Conservation (phyloP, 2,797 vertebrate genomes). For the Darevskia nairensis region DNA sequence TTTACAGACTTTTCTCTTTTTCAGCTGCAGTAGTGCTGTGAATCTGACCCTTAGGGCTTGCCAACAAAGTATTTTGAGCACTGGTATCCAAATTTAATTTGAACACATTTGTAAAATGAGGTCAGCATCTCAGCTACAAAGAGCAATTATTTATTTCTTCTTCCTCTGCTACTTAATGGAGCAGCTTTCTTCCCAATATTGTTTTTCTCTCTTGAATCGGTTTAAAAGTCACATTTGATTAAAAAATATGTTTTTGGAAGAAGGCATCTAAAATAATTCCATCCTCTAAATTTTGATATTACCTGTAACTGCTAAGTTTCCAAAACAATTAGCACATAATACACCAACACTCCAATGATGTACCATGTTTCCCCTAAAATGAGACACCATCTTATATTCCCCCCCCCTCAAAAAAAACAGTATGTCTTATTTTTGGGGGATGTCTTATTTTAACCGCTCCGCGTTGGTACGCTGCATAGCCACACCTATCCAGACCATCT, state of each 20-base stretch:
- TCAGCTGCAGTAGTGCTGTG: background rate
- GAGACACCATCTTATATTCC: too few relatives aligned
- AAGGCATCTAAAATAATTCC: background rate
- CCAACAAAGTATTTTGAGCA: background rate
- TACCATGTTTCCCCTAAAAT: too few relatives aligned
- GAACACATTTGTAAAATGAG: background rate
- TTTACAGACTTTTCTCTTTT: background rate
- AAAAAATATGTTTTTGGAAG: background rate
- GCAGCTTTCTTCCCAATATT: background rate
- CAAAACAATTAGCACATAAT: background rate
- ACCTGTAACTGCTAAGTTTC: background rate
- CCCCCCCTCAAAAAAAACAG: too few relatives aligned
- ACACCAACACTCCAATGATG: too few relatives aligned
- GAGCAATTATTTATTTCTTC: slow-evolving; percentile 5
- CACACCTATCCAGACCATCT: too few relatives aligned
- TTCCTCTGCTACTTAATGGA: background rate
- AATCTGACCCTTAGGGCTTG: background rate
- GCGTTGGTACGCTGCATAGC: too few relatives aligned
- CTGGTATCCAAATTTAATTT: background rate
- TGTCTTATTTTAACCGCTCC: too few relatives aligned
- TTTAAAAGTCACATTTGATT: slow-evolving; percentile 27
- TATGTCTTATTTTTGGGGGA: too few relatives aligned
- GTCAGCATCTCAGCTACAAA: background rate
- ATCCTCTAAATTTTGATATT: background rate
- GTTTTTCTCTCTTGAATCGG: background rate